Base-by-base conservation (phyloP, 1,140 invertebrate species). In the Branchinecta lindahli region DNA sequence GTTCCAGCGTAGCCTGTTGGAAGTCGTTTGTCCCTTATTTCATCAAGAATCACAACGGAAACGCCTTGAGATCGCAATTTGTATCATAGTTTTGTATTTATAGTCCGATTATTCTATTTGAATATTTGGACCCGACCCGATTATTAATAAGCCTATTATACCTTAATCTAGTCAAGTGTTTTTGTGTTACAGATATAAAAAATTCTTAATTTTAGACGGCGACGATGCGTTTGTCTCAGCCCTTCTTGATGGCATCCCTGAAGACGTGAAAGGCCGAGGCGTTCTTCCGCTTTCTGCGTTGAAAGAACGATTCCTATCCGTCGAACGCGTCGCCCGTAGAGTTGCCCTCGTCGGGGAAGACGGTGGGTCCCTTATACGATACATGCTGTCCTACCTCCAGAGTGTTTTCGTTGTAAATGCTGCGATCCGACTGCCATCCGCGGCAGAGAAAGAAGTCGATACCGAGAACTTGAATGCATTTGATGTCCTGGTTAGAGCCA, bases 311-410 rank as follows among this genome's bases (percentile, higher is more conserved):
- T 98, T 96, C 78, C 76, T 89, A 0, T 88, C 87, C 80, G 87
- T 92, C 74, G 77, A 77, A 45, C 70, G 73, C 45, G 70, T 77
- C 44, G 78, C 82, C 69, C 82, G 85, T 70, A 85, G 85, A 73
- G 84, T 96, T 66, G 90, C 92, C 0, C 77, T 94, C 69, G 85
- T 97, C 8, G 91, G 92, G 0, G 88, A 89, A 68, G 84, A 87
- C 52, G 83, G 83, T 46, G 91, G 87, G n/a, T 82, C 85, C 3
- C 78, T 96, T 21, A 86, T 88, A 8, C 81, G 90, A 15, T 94
- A 93, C 79, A 81, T 95, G 69, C 80, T 96, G 6, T 96, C 94
- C 1, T 96, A 90, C 81, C 74, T 96, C 45, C 92, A 96, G 78
- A 88, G 85, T 46, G 78, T 86, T 66, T 79, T 91, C 61, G 79